These are phyloP conservation scores for Agonopterix alstromeriana DNA, from an alignment of 2,888 invertebrate genomes.

Conservation along the genomic window DNA sequence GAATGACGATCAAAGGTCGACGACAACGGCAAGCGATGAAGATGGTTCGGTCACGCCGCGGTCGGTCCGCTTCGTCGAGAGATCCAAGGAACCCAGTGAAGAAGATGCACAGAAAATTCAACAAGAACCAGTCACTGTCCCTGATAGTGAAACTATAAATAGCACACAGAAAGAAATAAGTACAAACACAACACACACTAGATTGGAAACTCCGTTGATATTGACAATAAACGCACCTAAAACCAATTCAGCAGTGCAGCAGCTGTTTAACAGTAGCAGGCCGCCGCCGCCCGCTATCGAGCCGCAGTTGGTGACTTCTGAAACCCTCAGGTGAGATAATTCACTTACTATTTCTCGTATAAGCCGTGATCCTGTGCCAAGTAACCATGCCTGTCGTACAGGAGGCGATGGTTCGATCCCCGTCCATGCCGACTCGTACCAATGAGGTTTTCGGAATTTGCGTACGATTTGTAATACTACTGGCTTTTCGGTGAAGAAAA, in stretches of 20 bases:
- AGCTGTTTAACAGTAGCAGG: constrained; percentile 84
- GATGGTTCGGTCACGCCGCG: constrained; percentile 77
- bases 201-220: constrained; percentile 57
- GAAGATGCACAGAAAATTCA: too few species aligned
- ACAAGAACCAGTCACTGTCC: constrained; percentile 10
- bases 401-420: too few species aligned
- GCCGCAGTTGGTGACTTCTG: constrained; percentile 81
- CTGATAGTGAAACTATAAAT: neutral
- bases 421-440: too few species aligned
- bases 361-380: too few species aligned
- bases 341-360: too few species aligned
- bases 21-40: constrained; percentile 69
- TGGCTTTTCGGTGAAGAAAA: too few species aligned
- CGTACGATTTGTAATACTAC: too few species aligned
- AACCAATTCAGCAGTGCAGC: constrained; percentile 89
- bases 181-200: constrained; percentile 20
- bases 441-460: too few species aligned
- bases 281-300: constrained; percentile 78
- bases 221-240: constrained; percentile 57
- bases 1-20: constrained; percentile 60
- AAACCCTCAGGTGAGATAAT: constrained; percentile 77
- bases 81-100: constrained; percentile 45
- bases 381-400: too few species aligned
- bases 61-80: constrained; percentile 81
- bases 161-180: constrained; percentile 25